These are phyloP conservation scores for Trididemnum miniatum DNA, from an alignment of 23 tunicate genomes.

Conservation along the genomic window DNA sequence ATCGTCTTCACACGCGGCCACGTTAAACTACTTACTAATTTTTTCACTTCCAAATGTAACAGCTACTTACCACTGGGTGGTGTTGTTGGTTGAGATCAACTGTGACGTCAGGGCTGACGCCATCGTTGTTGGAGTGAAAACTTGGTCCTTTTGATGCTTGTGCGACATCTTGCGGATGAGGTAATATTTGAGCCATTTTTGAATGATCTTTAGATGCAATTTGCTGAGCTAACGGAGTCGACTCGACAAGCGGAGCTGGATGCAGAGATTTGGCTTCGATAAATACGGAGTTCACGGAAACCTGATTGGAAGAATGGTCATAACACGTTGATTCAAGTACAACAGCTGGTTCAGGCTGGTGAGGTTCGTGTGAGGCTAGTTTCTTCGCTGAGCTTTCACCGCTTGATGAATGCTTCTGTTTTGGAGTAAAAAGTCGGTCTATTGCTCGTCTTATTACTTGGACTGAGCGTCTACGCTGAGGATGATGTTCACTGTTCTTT, in stretches of 20 bases:
- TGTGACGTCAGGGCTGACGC: not conserved
- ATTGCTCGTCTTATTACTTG: not conserved
- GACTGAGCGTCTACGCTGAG: not conserved
- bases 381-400: not conserved
- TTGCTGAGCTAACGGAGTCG: not conserved
- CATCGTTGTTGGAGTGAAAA: not conserved
- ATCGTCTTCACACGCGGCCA: too few relatives aligned
- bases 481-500: not conserved
- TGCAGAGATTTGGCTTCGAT: not conserved
- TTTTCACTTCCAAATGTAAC: too few relatives aligned
- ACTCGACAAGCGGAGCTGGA: not conserved
- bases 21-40: too few relatives aligned
- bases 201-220: not conserved
- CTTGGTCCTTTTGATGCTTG: not conserved
- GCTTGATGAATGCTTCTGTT: not conserved
- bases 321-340: too few relatives aligned
- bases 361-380: not conserved
- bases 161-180: constrained; percentile 21
- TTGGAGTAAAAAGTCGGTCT: not conserved
- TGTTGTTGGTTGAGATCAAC: not conserved
- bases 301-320: too few relatives aligned
- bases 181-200: constrained; percentile 1
- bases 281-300: not conserved
- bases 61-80: not conserved
- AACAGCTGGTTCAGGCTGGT: not conserved